These are phyloP conservation scores for Hoplostethus mediterraneus DNA, from an alignment of 2,797 vertebrate species.

Conservation along the genomic window DNA sequence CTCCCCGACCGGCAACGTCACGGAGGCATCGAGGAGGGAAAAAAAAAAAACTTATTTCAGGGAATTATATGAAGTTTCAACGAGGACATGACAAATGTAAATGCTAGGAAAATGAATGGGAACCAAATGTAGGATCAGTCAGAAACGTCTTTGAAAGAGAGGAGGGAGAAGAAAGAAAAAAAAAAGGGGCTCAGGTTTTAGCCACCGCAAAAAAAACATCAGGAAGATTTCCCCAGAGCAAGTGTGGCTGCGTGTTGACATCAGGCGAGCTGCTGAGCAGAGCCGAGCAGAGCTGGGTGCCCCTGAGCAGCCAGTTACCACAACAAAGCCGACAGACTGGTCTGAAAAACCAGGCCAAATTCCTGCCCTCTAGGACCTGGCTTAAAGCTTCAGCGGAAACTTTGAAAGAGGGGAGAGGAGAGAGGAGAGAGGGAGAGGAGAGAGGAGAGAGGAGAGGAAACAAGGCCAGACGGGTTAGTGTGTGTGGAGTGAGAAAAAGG, in stretches of 20 bases:
- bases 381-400: conserved; percentile 78
- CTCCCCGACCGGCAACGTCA: conserved; percentile 19
- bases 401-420: conserved; percentile 68
- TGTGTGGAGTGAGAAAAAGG: conserved; percentile 51
- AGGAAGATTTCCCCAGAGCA: conserved; percentile 57
- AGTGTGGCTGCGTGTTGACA: conserved; percentile 72
- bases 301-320: conserved; percentile 81
- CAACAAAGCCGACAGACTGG: conserved; percentile 81
- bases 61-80: neutral
- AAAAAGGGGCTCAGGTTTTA: conserved; percentile 30
- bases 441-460: conserved; percentile 66
- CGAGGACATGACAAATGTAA: neutral
- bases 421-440: conserved; percentile 18
- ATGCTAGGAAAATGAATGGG: conserved; percentile 19
- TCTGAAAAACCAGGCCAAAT: conserved; percentile 81
- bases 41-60: conserved; percentile 5
- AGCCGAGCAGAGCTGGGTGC: conserved; percentile 74
- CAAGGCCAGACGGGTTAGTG: conserved; percentile 66
- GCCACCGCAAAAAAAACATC: conserved; percentile 55
- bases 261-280: conserved; percentile 68
- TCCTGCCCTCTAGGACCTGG: conserved; percentile 83
- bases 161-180: too few relatives aligned
- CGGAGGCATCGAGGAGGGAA: neutral
- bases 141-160: too few relatives aligned
- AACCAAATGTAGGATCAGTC: conserved; percentile 22